Percentiles rank a stretch among this genome's conserved stretches.
Evolutionary conservation across 2,888 invertebrate genomes (phyloP).

Genomic region (Dorcus parallelipipedus): DNA sequence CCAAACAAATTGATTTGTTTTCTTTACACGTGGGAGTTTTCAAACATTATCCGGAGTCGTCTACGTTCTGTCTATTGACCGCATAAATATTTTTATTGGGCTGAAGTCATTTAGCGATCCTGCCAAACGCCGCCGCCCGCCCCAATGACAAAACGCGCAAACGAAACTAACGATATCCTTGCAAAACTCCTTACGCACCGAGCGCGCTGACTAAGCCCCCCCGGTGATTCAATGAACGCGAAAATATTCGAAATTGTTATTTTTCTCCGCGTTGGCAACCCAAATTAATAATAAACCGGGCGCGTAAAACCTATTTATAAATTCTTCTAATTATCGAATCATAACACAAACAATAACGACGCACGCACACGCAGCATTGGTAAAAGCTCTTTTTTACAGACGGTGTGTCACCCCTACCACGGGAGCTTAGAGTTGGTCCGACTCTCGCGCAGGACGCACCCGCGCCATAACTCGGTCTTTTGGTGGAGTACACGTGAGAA

Average conservation of each 20-base stretch:
- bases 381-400: constrained; percentile 10
- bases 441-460: too few species aligned
- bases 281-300: background rate
- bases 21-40: too few species aligned
- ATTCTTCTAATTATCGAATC: constrained; percentile 11
- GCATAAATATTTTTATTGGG: constrained; percentile 5
- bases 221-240: constrained; percentile 4
- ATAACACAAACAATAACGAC: constrained; percentile 19
- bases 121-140: background rate
- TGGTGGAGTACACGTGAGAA: constrained; percentile 13
- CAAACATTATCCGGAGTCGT: too few species aligned
- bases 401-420: constrained; percentile 14
- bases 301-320: constrained; percentile 11
- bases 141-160: background rate
- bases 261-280: background rate
- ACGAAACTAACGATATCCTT: background rate
- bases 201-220: background rate
- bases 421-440: too few species aligned
- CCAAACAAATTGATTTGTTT: too few species aligned
- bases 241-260: background rate
- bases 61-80: too few species aligned
- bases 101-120: background rate
- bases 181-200: background rate
- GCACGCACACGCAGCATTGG: constrained; percentile 4
- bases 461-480: too few species aligned